Evolutionary conservation across 2,888 invertebrate species (phyloP), one percentile per base, ranked within the genome.

Genomic region (Cacoxenus indagator): DNA sequence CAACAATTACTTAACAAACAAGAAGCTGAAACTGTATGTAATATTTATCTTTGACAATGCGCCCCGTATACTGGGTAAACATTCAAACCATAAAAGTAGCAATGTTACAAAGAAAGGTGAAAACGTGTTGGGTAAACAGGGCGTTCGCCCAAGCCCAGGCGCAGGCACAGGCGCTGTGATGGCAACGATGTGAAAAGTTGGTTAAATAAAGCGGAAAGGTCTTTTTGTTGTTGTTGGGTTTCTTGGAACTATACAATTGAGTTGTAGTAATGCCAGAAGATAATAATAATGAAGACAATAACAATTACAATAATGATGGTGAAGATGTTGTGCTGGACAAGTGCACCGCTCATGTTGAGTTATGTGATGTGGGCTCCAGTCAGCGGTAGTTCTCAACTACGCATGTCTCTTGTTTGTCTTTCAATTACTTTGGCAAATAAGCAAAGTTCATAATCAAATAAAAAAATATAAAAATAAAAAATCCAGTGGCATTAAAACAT

Each of bases 371-470:
- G n/a, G 14, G 27, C 24, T 9, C 69, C 54, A 59, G 68, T 68
- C 71, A 70, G 67, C 74, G 72, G 72, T 76, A 75, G 69, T 75
- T 67, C 11, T 70, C 69, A 67, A 73, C 54, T 77, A 70, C 76
- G 72, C 78, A 81, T 78, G 77, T 75, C 27, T 72, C 67, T 37
- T 80, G 73, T 82, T 79, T 79, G 70, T 27, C 76, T 78, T 80
- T 82, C 79, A 82, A 79, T 79, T 79, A 82, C 67, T 62, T 70
- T 67, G 14, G 78, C 72, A 78, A 79, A 80, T 77, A 80, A n/a
- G 22, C 24, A 17, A 55, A 17, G 57, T 17, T 51, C 17, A 17
- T 14, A 55, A 26, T n/a, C 51, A 54, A 2, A 59, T 6, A 31
- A 37, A 37, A 8, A 37, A 37, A 8, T 8, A 37, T 14, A 8